Evolutionary conservation across 2,797 vertebrate species (phyloP).

Genomic region (Enteromius viviparus): DNA sequence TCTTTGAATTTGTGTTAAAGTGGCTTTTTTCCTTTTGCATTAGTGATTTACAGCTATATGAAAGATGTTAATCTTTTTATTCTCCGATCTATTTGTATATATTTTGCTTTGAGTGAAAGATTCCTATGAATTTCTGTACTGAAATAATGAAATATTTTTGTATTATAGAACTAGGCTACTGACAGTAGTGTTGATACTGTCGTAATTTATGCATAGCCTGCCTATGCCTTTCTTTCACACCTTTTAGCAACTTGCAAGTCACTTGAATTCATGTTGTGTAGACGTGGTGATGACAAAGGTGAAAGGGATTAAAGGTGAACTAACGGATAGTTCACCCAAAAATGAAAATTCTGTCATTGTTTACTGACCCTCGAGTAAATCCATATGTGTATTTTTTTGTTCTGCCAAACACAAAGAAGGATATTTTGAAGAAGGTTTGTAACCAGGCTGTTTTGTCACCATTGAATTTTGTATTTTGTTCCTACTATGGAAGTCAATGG

Average conservation of each 20-base stretch:
- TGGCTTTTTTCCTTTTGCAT: not conserved
- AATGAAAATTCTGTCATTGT: too few species aligned
- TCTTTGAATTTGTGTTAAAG: not conserved
- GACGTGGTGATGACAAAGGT: not conserved
- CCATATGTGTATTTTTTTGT: too few species aligned
- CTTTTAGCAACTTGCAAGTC: not conserved
- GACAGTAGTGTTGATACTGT: not conserved
- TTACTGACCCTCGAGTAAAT: too few species aligned
- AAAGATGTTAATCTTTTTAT: not conserved
- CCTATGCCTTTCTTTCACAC: not conserved
- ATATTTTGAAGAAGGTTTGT: too few species aligned
- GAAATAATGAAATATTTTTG: conserved; percentile 13
- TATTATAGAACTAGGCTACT: not conserved
- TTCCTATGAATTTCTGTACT: not conserved
- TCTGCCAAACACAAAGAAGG: too few species aligned
- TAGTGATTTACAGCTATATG: not conserved
- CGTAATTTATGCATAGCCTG: not conserved
- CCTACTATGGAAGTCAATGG: too few species aligned
- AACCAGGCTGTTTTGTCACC: too few species aligned
- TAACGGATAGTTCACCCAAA: not conserved
- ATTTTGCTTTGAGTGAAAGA: not conserved
- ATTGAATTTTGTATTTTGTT: too few species aligned
- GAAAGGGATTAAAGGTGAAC: not conserved
- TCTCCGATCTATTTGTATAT: not conserved
- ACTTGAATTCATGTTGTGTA: not conserved